Evolutionary conservation across 2,113 vertebrate species (phyloP), one percentile per base, ranked within the genome.

Genomic region (Megalops atlanticus): DNA sequence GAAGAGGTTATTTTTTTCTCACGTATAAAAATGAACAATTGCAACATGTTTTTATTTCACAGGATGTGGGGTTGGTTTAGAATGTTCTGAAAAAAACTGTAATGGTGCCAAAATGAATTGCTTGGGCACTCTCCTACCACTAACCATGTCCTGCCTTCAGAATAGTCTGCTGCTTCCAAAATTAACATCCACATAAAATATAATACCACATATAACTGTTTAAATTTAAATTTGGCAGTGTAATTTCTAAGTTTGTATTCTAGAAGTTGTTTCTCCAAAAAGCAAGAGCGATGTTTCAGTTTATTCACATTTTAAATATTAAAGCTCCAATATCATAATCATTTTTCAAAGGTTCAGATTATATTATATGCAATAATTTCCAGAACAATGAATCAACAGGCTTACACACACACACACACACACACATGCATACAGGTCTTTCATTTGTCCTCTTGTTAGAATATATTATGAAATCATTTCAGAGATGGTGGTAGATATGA

Each of bases 31-130:
- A 31, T 76, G 49, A 74, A 58, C 33, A 54, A 74, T 58, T 74
- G 24, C 35, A 74, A 16, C 27, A 49, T 71, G 40, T 4, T 45
- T 58, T 40, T 8, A 54, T 33, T 31, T 74, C 47, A 58, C 79
- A 74, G 43, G 49, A 73, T 40, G 6, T 58, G n/a, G 69, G 31
- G 71, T 45, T 54, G 27, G 47, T 80, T 80, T 58, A 54, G 47
- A 18, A 40, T 71, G 18, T 43, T 54, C 45, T n/a, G n/a, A n/a
- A 68, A 54, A 52, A 38, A 35, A 16, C 24, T 36, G 58, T 7
- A 69, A 70, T 64, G 41, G 33, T 35, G 39, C 64, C 77, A 79
- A 47, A 2, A n/a, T 24, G 12, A 27, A 47, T 40, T 21, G 2
- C 39, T 36, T 27, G n/a, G 39, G 68, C 24, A 27, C 40, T 41